A percentile compares a stretch with the other conserved stretches of the same genome.
Conservation (phyloP, 2,888 invertebrate genomes). For the Acrobasis repandana region DNA sequence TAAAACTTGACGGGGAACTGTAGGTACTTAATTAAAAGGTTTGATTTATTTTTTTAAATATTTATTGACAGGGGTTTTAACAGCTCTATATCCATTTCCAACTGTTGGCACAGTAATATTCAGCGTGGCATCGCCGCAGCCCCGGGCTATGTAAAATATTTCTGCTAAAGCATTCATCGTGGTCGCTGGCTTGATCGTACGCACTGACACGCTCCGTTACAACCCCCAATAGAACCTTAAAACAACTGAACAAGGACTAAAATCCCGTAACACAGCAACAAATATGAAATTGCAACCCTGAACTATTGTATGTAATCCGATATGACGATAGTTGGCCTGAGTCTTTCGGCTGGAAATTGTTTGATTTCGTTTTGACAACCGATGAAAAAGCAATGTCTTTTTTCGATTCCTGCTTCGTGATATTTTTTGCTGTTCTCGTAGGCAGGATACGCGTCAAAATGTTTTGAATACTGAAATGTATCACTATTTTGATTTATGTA, state of each 20-base stretch:
- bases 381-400: conserved; percentile 21
- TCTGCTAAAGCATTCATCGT: conserved; percentile 82
- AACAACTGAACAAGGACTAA: conserved; percentile 43
- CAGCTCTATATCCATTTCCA: conserved; percentile 56
- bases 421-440: conserved; percentile 10
- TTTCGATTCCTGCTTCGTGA: conserved; percentile 12
- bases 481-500: conserved; percentile 1
- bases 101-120: conserved; percentile 79
- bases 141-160: conserved; percentile 81
- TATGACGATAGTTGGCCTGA: conserved; percentile 67
- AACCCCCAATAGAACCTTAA: conserved; percentile 44
- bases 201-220: conserved; percentile 52
- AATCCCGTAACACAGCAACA: conserved; percentile 34
- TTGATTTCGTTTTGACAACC: conserved; percentile 63
- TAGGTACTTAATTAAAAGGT: no score
- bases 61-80: conserved; percentile 29
- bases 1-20: no score
- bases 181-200: conserved; percentile 76
- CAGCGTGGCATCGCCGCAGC: conserved; percentile 68
- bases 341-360: conserved; percentile 66
- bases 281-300: conserved; percentile 50
- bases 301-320: conserved; percentile 72
- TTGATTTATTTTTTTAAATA: no score
- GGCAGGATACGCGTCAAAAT: conserved; percentile 10
- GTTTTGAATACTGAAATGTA: conserved; percentile 6